Evolutionary conservation across 2,113 vertebrate species (phyloP).

Genomic region (Phoenicopterus ruber): DNA sequence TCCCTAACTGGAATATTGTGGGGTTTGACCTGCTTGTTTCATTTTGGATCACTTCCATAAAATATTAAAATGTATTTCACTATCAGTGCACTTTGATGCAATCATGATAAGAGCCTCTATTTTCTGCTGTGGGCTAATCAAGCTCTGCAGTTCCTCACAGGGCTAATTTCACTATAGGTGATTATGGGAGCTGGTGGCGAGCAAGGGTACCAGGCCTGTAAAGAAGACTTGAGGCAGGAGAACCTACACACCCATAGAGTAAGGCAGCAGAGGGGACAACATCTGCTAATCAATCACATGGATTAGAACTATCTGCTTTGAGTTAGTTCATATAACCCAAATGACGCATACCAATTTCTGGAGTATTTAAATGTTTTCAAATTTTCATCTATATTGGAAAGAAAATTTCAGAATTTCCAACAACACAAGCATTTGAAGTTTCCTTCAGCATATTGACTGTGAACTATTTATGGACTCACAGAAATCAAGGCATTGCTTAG

Average conservation of each 20-base stretch:
- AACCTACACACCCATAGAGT: not conserved
- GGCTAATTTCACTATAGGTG: not conserved
- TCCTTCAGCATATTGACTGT: not conserved
- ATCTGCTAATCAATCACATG: not conserved
- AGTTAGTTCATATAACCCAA: not conserved
- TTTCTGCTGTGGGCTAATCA: not conserved
- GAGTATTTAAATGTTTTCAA: not conserved
- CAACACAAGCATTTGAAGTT: not conserved
- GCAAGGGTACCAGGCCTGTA: fast-evolving
- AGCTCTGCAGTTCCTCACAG: not conserved
- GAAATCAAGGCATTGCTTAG: not conserved
- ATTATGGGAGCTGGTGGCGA: not conserved
- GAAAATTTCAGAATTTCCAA: not conserved
- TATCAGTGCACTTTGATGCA: not conserved
- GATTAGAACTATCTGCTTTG: not conserved
- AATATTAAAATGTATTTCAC: not conserved
- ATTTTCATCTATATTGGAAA: not conserved
- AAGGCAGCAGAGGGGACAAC: not conserved
- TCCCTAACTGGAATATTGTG: not conserved
- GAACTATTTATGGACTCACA: not conserved
- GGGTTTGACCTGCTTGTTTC: not conserved
- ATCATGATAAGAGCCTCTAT: not conserved
- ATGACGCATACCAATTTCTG: not conserved
- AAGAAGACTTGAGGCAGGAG: not conserved
- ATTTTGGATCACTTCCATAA: not conserved